Base-by-base conservation (phyloP, 2,797 vertebrate species). In the Picus viridis region DNA sequence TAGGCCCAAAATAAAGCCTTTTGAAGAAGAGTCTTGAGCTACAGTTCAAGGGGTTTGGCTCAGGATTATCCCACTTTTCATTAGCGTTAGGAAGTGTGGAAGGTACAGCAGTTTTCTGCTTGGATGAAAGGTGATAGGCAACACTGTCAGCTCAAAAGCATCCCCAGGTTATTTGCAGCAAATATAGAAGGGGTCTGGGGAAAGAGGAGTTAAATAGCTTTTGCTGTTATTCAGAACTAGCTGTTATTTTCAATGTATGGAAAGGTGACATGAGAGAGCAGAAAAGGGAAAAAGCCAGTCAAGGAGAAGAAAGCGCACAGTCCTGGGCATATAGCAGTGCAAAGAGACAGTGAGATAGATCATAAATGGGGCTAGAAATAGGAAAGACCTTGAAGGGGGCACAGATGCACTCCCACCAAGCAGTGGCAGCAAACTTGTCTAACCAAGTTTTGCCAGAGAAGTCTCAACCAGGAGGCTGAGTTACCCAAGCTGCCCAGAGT, bases 381-480 rank as follows among this genome's bases (percentile, higher is more conserved):
- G 12, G 12, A 11, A 13, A 26, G 51, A 8, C n/a, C 71, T 43
- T 39, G 22, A 1, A 9, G 13, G 2, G 2, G 9, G 5, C 4
- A 4, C 6, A 80, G 39, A 45, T 41, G 17, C 6, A 18, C 9
- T 72, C n/a, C 23, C 54, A 8, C 7, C 18, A 36, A 80, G 24
- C n/a, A 32, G 11, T 7, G 17, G 16, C n/a, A 73, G 43, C 17
- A 83, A 67, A 81, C 4, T 64, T 67, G 10, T 22, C 39, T 34
- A 53, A 71, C 3, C 23, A 82, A 49, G 56, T 75, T 88, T 64
- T n/a, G 12, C 8, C 24, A 75, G 34, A 64, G 9, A 10, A 86
- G 8, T 8, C 34, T 82, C 27, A 72, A 80, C n/a, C 29, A 29
- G 57, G 54, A 87, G 59, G 14, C 41, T 58, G 69, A 41, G 16